Evolutionary conservation across 2,113 vertebrate species (phyloP).

Genomic region (Apus apus): DNA sequence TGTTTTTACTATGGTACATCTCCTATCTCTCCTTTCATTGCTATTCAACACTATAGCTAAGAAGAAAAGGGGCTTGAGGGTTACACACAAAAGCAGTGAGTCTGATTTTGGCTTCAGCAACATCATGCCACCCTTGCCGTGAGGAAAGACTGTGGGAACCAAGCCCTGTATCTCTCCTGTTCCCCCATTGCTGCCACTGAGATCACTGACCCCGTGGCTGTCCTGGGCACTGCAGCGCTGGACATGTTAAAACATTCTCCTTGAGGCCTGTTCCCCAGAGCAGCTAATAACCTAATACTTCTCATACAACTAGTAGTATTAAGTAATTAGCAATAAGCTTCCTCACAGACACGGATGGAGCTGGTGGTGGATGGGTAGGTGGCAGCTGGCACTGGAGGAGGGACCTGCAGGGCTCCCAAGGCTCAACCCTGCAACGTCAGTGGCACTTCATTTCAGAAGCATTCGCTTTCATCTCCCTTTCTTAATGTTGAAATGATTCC

Average conservation of each 20-base stretch:
- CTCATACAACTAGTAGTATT: neutral
- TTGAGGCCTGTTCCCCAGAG: neutral
- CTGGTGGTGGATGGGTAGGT: neutral
- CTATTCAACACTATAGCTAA: neutral
- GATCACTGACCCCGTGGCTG: rapidly evolving
- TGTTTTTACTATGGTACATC: neutral
- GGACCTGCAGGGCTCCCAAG: rapidly evolving
- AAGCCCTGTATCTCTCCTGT: neutral
- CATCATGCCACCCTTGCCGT: too few species aligned
- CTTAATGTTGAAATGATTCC: slow-evolving; percentile 3
- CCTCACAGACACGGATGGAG: rapidly evolving
- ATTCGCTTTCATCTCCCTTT: neutral
- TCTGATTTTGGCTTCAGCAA: neutral
- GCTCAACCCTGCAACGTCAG: rapidly evolving
- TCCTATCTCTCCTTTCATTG: neutral
- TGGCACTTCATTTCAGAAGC: neutral
- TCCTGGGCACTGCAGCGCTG: rapidly evolving
- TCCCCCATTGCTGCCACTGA: neutral
- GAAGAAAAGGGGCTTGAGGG: neutral
- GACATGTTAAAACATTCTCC: neutral
- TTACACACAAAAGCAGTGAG: neutral
- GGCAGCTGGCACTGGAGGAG: rapidly evolving
- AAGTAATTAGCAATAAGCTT: neutral
- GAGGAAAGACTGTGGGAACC: neutral
- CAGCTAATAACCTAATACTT: neutral